Conservation (phyloP, 2,797 vertebrate genomes). For the Ctenopoma kingsleyae region DNA sequence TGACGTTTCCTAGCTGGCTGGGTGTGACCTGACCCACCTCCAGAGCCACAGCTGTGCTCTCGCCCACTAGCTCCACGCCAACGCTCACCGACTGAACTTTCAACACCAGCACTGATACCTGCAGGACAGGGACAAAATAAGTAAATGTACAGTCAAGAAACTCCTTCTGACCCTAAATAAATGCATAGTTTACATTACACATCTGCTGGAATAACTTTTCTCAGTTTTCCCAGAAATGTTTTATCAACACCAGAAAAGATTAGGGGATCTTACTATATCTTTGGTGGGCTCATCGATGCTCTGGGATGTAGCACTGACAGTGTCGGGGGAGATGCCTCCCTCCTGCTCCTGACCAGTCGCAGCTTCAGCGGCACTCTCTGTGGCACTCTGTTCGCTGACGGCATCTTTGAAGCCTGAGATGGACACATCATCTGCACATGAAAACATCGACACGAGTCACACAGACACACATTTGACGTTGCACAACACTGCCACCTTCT, state of each 20-base stretch:
- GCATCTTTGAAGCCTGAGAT: slow-evolving; percentile 86
- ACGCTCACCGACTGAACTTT: slow-evolving; percentile 92
- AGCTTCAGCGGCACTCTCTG: slow-evolving; percentile 82
- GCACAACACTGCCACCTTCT: slow-evolving; percentile 71
- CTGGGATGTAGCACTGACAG: slow-evolving; percentile 92
- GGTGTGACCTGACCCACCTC: slow-evolving; percentile 91
- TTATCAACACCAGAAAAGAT: too few species aligned
- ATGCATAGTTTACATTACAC: neutral
- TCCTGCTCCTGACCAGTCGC: slow-evolving; percentile 80
- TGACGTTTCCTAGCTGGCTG: slow-evolving; percentile 93
- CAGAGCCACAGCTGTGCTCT: slow-evolving; percentile 90
- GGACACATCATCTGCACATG: slow-evolving; percentile 86
- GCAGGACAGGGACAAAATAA: neutral
- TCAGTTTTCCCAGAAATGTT: neutral
- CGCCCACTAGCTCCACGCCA: slow-evolving; percentile 91
- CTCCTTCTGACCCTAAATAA: neutral
- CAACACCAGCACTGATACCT: slow-evolving; percentile 97
- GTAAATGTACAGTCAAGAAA: too few species aligned
- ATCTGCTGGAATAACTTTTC: neutral
- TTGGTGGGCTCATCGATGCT: slow-evolving; percentile 90
- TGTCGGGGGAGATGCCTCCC: slow-evolving; percentile 91
- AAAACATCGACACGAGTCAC: neutral
- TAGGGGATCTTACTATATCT: slow-evolving; percentile 86
- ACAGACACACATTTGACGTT: neutral
- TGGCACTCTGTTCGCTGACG: slow-evolving; percentile 83